Percentiles rank a stretch among this genome's conserved stretches.
These are phyloP conservation scores for Petroica traversi DNA, from an alignment of 2,113 vertebrate genomes.

Conservation along the genomic window DNA sequence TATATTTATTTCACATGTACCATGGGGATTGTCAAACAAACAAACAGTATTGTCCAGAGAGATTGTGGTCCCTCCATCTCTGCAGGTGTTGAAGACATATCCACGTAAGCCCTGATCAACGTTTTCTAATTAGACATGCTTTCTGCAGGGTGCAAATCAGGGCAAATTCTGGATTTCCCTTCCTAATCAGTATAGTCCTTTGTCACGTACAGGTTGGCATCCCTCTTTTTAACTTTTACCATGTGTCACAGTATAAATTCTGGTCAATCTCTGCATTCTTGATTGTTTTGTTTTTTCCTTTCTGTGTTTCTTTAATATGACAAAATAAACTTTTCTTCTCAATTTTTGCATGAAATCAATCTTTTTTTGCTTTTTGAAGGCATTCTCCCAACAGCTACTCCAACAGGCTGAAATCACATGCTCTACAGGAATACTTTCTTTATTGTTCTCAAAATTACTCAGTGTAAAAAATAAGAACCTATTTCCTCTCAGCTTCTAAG, in stretches of 20 bases:
- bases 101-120: not conserved
- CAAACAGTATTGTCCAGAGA: not conserved
- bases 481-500: not conserved
- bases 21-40: not conserved
- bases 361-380: not conserved
- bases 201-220: not conserved
- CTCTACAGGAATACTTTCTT: not conserved
- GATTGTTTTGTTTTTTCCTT: not conserved
- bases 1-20: no score
- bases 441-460: not conserved
- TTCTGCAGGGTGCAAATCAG: fast-evolving
- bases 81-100: not conserved
- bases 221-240: not conserved
- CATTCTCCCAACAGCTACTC: not conserved
- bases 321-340: not conserved
- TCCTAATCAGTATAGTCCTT: not conserved
- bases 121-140: not conserved
- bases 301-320: not conserved
- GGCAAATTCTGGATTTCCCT: not conserved
- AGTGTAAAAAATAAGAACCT: not conserved
- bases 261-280: not conserved
- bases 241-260: not conserved
- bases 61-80: fast-evolving
- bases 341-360: not conserved
- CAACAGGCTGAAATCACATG: not conserved